Conservation (phyloP, 2,888 invertebrate species). For the Phlogophora meticulosa region DNA sequence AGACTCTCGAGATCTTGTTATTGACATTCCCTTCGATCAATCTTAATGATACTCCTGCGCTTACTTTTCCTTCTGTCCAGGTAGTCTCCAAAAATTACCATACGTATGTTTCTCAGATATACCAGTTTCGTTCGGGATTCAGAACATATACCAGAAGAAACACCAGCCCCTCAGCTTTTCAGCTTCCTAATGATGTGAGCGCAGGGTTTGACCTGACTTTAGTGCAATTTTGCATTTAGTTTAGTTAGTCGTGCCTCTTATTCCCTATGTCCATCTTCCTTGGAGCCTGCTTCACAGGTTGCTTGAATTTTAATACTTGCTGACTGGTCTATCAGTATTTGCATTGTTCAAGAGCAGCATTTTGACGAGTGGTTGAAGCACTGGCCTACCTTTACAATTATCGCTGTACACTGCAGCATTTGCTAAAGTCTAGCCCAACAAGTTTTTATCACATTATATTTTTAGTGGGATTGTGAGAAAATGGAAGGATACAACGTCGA, state of each 20-base stretch:
- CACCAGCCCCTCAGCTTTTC: neutral
- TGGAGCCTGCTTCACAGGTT: neutral
- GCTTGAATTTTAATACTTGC: neutral
- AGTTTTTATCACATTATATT: too few species aligned
- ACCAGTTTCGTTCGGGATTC: too few species aligned
- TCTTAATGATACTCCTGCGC: neutral
- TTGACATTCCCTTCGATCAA: too few species aligned
- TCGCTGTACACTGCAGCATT: too few species aligned
- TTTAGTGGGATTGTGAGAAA: too few species aligned
- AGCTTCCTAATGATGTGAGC: neutral
- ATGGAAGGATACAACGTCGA: too few species aligned
- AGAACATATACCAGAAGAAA: neutral
- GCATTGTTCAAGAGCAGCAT: neutral
- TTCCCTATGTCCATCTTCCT: neutral
- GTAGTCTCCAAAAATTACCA: neutral
- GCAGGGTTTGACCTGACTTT: neutral
- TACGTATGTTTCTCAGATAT: neutral
- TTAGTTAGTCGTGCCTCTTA: neutral
- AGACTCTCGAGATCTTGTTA: neutral
- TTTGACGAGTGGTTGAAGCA: conserved; percentile 6
- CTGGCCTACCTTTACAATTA: neutral
- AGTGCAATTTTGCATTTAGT: neutral
- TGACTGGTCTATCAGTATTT: neutral
- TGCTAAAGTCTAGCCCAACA: too few species aligned
- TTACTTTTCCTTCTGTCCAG: neutral